Evolutionary conservation across 2,797 vertebrate genomes (phyloP).

Genomic region (Hozukius guyotensis): DNA sequence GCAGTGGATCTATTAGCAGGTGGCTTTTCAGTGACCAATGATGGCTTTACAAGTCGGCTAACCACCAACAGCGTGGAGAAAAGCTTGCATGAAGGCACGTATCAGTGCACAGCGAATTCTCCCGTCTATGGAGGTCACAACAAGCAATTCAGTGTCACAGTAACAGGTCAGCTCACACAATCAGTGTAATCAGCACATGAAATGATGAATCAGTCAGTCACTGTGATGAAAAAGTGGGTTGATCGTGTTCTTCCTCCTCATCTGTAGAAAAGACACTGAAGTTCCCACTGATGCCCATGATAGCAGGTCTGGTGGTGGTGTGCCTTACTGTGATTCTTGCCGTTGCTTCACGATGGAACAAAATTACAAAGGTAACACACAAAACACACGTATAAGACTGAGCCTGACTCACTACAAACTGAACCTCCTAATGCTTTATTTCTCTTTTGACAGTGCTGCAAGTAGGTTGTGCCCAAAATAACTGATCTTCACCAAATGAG

Average conservation of each 20-base stretch:
- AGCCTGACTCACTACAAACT: background rate
- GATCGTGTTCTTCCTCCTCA: slow-evolving; percentile 11
- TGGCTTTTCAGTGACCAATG: slow-evolving; percentile 72
- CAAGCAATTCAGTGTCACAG: slow-evolving; percentile 81
- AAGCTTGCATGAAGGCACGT: slow-evolving; percentile 82
- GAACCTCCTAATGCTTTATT: slow-evolving; percentile 16
- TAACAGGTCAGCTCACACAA: slow-evolving; percentile 84
- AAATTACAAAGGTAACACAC: slow-evolving; percentile 76
- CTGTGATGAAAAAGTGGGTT: background rate
- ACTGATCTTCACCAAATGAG: background rate
- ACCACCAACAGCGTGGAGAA: slow-evolving; percentile 58
- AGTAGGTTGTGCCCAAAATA: slow-evolving; percentile 40
- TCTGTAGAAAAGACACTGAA: slow-evolving; percentile 77
- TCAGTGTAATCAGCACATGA: background rate
- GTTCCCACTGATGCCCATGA: slow-evolving; percentile 85
- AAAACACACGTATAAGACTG: background rate
- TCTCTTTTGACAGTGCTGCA: slow-evolving; percentile 78
- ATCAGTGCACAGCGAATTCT: slow-evolving; percentile 80
- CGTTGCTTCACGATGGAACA: slow-evolving; percentile 81
- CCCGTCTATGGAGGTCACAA: slow-evolving; percentile 6
- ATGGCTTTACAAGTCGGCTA: slow-evolving; percentile 77
- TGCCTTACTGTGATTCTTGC: slow-evolving; percentile 83
- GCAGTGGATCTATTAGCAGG: slow-evolving; percentile 71
- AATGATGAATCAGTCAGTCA: background rate
- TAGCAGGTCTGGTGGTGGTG: slow-evolving; percentile 88